Evolutionary conservation across 2,797 vertebrate species (phyloP), one percentile per base, ranked within the genome.

Genomic region (Chromis chromis): DNA sequence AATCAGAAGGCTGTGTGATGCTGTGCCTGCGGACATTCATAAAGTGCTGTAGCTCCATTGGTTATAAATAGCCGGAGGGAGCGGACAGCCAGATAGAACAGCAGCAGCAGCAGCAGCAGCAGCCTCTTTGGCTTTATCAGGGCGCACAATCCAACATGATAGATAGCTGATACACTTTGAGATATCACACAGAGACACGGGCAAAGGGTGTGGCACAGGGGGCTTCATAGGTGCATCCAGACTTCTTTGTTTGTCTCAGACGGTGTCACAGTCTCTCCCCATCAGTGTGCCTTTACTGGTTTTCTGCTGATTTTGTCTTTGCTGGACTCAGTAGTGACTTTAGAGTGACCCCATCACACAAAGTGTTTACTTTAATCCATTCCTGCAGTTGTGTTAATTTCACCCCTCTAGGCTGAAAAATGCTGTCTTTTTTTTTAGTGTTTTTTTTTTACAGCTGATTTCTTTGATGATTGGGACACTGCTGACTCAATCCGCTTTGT

Each of bases 41-140:
- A 88, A 91, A 92, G 88, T 88, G 87, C 88, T 88, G 89, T 82
- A 78, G 87, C 90, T 87, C 78, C 68, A 57, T 84, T 86, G 85
- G 87, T 93, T 91, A 92, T 91, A 92, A 92, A 93, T 92, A 93
- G 91, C 92, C 81, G 46, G 85, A 84, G 88, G 91, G 86, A 90
- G 76, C 65, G 62, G 82, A 83, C 57, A 70, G 83, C 57, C 75
- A 75, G 75, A 80, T 67, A 77, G 77, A 79, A 70, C 71, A 82
- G 69, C 66, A 82, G 86, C 84, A 86, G 82, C 66, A 11, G 42
- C 42, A 19, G 42, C 17, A 44, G 40, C 40, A 67, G 57, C 61
- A 64, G 63, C 72, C 68, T 90, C 86, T 83, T 78, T 28, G 46
- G 61, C 61, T 77, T 71, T 88, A 82, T 89, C 83, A 73, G 69